Conservation (phyloP, 2,797 vertebrate species). For the Typhlichthys subterraneus region DNA sequence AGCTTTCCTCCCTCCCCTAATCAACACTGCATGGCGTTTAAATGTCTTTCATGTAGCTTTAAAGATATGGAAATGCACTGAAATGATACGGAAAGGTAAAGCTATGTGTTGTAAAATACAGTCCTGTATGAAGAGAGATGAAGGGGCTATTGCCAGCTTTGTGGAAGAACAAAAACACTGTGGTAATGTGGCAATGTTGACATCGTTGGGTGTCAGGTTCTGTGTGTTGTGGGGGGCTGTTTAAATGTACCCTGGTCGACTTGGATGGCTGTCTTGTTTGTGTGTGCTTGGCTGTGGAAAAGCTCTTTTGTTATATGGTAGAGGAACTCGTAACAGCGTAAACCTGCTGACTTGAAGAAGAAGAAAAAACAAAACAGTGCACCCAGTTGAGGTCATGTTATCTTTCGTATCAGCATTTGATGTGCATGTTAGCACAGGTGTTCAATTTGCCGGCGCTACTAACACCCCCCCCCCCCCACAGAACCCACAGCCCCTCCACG, state of each 20-base stretch:
- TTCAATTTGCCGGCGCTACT: constrained; percentile 44
- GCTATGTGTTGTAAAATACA: constrained; percentile 1
- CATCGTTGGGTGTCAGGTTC: constrained; percentile 11
- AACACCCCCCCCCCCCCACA: constrained; percentile 1
- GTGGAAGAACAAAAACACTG: constrained; percentile 11
- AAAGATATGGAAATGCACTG: not conserved
- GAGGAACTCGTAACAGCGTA: not conserved
- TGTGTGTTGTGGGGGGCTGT: not conserved
- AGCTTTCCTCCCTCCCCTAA: not conserved
- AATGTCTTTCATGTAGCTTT: not conserved
- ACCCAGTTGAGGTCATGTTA: constrained; percentile 47
- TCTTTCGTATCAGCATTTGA: constrained; percentile 52
- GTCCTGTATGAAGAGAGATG: not conserved
- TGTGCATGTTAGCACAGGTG: constrained; percentile 74
- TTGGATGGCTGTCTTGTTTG: not conserved
- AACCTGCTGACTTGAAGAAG: constrained; percentile 5
- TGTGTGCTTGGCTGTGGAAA: not conserved
- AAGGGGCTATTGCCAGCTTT: constrained; percentile 9
- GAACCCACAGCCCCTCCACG: not conserved
- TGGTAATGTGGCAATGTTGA: constrained; percentile 17
- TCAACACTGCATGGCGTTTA: constrained; percentile 1
- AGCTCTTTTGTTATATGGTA: not conserved
- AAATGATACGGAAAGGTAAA: not conserved
- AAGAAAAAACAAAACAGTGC: constrained; percentile 7
- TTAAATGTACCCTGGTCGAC: too few relatives aligned